Conservation (phyloP, 2,113 vertebrate species). For the Piprites chloris region DNA sequence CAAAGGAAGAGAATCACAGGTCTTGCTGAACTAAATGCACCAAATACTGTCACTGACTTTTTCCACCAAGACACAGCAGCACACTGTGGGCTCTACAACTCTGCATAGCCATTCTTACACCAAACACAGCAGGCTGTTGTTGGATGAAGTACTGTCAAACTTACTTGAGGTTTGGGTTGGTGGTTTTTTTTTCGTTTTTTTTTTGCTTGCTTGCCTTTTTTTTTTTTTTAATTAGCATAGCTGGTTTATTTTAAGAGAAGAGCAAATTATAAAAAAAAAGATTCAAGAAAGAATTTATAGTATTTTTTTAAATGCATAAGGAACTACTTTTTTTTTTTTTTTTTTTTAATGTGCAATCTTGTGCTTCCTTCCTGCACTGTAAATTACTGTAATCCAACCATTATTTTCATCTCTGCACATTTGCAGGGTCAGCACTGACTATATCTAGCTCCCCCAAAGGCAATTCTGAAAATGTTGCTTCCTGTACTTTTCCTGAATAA, state of each 20-base stretch:
- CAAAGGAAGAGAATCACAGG: neutral
- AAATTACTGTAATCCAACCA: conserved; percentile 51
- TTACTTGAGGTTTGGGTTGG: neutral
- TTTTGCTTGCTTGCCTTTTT: neutral
- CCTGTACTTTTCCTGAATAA: conserved; percentile 23
- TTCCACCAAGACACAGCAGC: neutral
- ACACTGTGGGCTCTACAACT: neutral
- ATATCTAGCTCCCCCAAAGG: conserved; percentile 44
- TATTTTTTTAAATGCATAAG: neutral
- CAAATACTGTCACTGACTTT: neutral
- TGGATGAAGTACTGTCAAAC: neutral
- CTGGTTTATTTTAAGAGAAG: neutral
- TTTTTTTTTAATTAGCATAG: neutral
- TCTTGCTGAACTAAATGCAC: neutral
- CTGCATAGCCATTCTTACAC: neutral
- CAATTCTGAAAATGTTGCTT: conserved; percentile 34
- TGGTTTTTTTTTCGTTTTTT: neutral
- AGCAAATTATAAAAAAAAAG: neutral
- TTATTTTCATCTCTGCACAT: conserved; percentile 41
- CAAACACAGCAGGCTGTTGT: neutral
- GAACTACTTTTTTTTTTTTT: neutral
- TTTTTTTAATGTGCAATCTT: neutral
- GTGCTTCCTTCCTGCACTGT: conserved; percentile 19
- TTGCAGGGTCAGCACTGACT: conserved; percentile 57
- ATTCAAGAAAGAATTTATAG: neutral